A percentile compares a stretch with the other conserved stretches of the same genome.
These are phyloP conservation scores for Oithona nana DNA, from an alignment of 2,888 invertebrate genomes.

Conservation along the genomic window DNA sequence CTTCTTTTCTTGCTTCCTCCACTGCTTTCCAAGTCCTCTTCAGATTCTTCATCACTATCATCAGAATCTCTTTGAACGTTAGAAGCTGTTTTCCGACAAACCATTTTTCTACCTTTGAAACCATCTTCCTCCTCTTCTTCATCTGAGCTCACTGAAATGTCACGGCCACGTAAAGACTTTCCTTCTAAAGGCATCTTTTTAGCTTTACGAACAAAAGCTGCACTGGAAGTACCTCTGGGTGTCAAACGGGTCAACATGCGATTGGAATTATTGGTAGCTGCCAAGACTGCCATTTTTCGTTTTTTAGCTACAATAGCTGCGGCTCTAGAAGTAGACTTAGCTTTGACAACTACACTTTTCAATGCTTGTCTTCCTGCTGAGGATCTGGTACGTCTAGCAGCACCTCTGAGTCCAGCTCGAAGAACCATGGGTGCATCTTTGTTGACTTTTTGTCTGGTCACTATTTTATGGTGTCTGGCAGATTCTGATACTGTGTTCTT, in stretches of 20 bases:
- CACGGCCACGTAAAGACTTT: not conserved
- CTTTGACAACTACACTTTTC: not conserved
- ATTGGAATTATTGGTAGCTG: not conserved
- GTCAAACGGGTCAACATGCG: slow-evolving; percentile 10
- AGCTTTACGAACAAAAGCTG: not conserved
- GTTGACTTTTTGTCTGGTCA: not conserved
- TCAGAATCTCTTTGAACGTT: not conserved
- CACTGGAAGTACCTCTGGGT: slow-evolving; percentile 11
- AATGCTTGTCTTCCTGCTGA: not conserved
- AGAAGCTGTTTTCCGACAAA: not conserved
- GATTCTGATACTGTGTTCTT: not conserved
- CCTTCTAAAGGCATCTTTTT: slow-evolving; percentile 3
- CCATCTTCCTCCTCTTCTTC: slow-evolving; percentile 20
- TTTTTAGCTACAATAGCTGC: slow-evolving; percentile 13
- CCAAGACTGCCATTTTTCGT: not conserved
- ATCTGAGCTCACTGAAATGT: slow-evolving; percentile 17
- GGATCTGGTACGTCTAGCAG: not conserved
- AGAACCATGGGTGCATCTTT: not conserved
- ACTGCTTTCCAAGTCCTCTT: not conserved
- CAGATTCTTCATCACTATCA: not conserved
- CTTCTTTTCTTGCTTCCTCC: not conserved
- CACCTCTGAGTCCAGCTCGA: not conserved
- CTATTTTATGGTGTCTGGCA: not conserved
- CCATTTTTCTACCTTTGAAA: not conserved
- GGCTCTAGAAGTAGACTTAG: not conserved